phyloP scores from a whole-genome alignment of 2,797 vertebrate genomes.

The Urocyon cinereoargenteus region DNA sequence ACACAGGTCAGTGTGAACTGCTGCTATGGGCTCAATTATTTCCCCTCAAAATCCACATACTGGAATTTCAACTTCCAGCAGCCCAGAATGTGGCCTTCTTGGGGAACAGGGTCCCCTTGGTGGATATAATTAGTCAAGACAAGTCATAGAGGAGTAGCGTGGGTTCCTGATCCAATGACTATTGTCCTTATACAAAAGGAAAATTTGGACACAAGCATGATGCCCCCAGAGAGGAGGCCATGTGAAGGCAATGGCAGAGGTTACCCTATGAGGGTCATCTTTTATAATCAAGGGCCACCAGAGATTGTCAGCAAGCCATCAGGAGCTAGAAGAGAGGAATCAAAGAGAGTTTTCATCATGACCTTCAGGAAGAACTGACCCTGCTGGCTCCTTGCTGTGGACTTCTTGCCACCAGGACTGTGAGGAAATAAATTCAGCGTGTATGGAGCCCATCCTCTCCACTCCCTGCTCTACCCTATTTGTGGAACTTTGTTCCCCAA shows the following conservation, averaged over 20 bases:
- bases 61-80: neutral
- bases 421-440: neutral
- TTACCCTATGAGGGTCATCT: neutral
- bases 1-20: neutral
- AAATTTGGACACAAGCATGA: neutral
- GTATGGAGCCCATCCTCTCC: neutral
- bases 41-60: neutral
- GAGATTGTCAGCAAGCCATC: neutral
- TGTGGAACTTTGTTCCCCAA: neutral
- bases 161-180: neutral
- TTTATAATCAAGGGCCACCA: neutral
- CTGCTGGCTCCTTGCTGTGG: accelerated
- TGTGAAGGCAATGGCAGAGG: neutral
- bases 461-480: neutral
- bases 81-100: neutral
- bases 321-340: neutral
- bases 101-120: neutral
- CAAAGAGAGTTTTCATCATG: accelerated
- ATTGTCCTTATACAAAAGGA: neutral
- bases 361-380: no score
- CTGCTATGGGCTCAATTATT: no score
- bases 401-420: neutral
- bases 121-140: neutral
- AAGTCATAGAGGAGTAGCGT: neutral
- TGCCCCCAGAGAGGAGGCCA: neutral